Conservation (phyloP, 2,888 invertebrate genomes). For the Leuctra nigra region DNA sequence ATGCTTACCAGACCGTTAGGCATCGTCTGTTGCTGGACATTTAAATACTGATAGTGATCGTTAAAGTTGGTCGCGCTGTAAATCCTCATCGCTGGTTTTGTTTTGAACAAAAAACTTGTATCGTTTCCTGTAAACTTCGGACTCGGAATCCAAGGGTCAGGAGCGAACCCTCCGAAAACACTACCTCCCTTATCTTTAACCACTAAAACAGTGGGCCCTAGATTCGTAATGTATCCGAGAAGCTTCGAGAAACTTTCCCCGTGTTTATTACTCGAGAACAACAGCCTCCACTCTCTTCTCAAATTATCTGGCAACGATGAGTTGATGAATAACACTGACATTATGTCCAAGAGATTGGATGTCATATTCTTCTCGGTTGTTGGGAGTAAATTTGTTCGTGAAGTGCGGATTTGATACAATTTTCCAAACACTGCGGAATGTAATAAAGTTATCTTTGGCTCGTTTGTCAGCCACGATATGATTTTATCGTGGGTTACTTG, state of each 20-base stretch:
- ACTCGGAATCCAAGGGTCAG: slow-evolving; percentile 65
- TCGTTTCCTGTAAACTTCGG: slow-evolving; percentile 73
- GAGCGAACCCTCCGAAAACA: slow-evolving; percentile 86
- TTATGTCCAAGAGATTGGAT: slow-evolving; percentile 48
- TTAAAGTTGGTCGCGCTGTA: slow-evolving; percentile 78
- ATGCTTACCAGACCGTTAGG: slow-evolving; percentile 78
- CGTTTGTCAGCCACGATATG: slow-evolving; percentile 13
- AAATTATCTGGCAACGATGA: slow-evolving; percentile 66
- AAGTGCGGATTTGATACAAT: neutral
- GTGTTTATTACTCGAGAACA: slow-evolving; percentile 80
- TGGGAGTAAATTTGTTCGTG: slow-evolving; percentile 13
- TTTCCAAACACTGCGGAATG: slow-evolving; percentile 18
- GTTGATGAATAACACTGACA: slow-evolving; percentile 75
- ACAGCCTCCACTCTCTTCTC: slow-evolving; percentile 75
- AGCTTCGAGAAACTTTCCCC: slow-evolving; percentile 87
- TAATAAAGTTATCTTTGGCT: slow-evolving; percentile 17
- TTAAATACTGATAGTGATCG: slow-evolving; percentile 87
- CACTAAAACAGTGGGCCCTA: slow-evolving; percentile 76
- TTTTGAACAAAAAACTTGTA: slow-evolving; percentile 74
- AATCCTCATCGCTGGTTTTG: slow-evolving; percentile 71
- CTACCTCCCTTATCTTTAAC: slow-evolving; percentile 74
- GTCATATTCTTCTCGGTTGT: slow-evolving; percentile 1
- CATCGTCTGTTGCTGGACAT: slow-evolving; percentile 85
- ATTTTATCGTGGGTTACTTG: slow-evolving; percentile 2
- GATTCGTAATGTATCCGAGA: slow-evolving; percentile 66